Evolutionary conservation across 2,888 invertebrate genomes (phyloP), one percentile per base, ranked within the genome.

Genomic region (Phalangium opilio): DNA sequence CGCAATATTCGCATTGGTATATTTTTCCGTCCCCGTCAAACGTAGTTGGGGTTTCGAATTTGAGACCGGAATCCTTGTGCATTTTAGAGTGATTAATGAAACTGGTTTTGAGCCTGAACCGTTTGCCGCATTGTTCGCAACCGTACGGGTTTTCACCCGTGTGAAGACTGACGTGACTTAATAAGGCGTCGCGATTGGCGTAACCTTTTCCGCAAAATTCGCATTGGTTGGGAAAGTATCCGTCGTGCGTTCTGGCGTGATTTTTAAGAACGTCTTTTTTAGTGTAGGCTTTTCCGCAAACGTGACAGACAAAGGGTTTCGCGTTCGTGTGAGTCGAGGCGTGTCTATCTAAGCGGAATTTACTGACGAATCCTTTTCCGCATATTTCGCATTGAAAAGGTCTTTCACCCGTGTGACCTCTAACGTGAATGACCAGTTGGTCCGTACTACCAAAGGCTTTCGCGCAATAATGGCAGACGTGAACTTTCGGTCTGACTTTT

Each of bases 351-450:
- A 45, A 34, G 2, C n/a, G 8, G 2, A 12, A 7, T 12, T 41
- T 40, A 3, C n/a, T 14, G 3, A 12, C 10, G 32, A 45, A 45
- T 12, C 14, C 45, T 32, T 33, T 45, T 19, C 21, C 38, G 33
- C 45, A 45, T 4, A 41, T 32, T 17, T 41, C 27, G 14, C 45
- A 45, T 7, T 11, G 18, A 17, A 33, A 39, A 7, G 41, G 45
- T 18, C 20, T 20, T 32, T 45, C 45, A 15, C 45, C 45, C 2
- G 45, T 45, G 27, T 45, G 45, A 12, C 20, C n/a, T 11, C 33
- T 36, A 17, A n/a, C 17, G 27, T 45, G 45, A 18, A 18, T 32
- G 10, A 15, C 32, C 14, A 46, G 19, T 8, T 2, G 10, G 12
- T 18, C 35, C 19, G 32, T 41, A 4, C 15, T 15, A 8, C 12